Evolutionary conservation across 2,113 vertebrate genomes (phyloP), one percentile per base, ranked within the genome.

Genomic region (Poeciliopsis retropinna): DNA sequence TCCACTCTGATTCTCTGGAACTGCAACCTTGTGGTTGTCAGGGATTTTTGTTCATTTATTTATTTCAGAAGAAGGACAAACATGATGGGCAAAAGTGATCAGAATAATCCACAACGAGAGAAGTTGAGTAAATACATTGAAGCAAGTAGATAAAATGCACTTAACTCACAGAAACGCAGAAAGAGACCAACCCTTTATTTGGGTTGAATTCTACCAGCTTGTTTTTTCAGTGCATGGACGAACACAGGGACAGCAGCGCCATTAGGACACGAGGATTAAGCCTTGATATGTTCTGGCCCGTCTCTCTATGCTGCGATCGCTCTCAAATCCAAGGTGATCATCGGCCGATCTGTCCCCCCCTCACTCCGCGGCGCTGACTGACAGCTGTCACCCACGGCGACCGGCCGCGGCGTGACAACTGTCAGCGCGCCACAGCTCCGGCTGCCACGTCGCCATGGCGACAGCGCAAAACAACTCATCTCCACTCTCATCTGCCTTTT

Each of bases 321-420:
- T 81, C 87, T 57, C 87, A 86, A 90, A 91, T 91, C 85, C 89
- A 85, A 91, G 85, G 91, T 90, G 89, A 92, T 94, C 88, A 90
- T 90, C 83, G 30, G 74, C 81, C 77, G 81, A 85, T 92, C 87
- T 89, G 89, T 83, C 90, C 82, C 34, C 34, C 34, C 89, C 81
- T 86, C 88, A 82, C 83, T 92, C 88, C 72, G 72, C 65, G 37
- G 70, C 88, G 90, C 88, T 92, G 91, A 92, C 89, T 89, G 91
- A 90, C 92, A 93, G 92, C 91, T 91, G 92, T 93, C 91, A 89
- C 89, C 88, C 82, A 47, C 63, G 87, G 89, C 91, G 74, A 87
- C 83, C 85, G 51, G 76, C 86, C 8, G 79, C 34, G 70, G 86
- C 62, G 61, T 73, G 85, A 88, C 87, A 87, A 91, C 87, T 89